Evolutionary conservation across 2,888 invertebrate genomes (phyloP).

Genomic region (Pantelozetes paolii): DNA sequence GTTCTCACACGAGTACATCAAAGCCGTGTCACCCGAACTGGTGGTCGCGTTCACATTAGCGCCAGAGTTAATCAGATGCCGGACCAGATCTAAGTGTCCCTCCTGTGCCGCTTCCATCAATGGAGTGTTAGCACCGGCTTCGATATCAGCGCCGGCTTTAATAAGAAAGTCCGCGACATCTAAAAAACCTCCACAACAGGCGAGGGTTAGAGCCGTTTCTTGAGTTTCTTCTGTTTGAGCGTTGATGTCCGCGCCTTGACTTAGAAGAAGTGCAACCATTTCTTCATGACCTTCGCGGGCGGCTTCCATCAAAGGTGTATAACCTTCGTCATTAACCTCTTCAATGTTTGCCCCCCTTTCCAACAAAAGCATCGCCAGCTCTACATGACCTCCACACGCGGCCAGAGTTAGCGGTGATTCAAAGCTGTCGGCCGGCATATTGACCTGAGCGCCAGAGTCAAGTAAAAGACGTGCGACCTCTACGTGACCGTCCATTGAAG

Average conservation of each 20-base stretch:
- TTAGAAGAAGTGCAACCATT: constrained; percentile 88
- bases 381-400: constrained; percentile 97
- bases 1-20: constrained; percentile 97
- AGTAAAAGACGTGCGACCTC: constrained; percentile 90
- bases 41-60: constrained; percentile 92
- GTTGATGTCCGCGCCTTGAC: constrained; percentile 92
- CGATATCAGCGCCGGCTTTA: constrained; percentile 89
- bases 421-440: constrained; percentile 99
- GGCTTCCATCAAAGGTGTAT: constrained; percentile 98
- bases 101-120: constrained; percentile 99
- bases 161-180: constrained; percentile 93
- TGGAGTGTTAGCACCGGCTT: constrained; percentile 90
- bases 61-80: constrained; percentile 72
- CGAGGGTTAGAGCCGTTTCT: constrained; percentile 88
- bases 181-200: constrained; percentile 89
- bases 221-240: constrained; percentile 98
- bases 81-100: constrained; percentile 87
- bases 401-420: constrained; percentile 97
- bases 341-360: constrained; percentile 98
- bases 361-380: constrained; percentile 87
- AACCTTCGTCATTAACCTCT: constrained; percentile 98
- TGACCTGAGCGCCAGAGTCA: constrained; percentile 93
- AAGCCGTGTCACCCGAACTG: constrained; percentile 88
- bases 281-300: constrained; percentile 97
- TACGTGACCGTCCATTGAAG: constrained; percentile 99